Percentiles rank a stretch among this genome's conserved stretches.
Conservation (phyloP, 2,888 invertebrate genomes). For the Urechis unicinctus region DNA sequence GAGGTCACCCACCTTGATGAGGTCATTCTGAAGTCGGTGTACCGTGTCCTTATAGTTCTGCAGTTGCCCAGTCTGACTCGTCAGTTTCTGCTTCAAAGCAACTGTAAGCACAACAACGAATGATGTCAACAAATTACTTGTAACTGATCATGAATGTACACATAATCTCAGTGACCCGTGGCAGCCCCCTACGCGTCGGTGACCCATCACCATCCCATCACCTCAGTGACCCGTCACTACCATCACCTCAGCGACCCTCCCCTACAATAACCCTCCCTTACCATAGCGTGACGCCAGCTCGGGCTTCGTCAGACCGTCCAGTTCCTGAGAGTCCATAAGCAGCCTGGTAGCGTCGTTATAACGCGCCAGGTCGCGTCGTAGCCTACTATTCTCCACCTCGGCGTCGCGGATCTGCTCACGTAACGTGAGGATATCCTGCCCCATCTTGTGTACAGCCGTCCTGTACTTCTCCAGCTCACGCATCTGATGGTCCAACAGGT, state of each 20-base stretch:
- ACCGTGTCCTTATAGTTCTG: slow-evolving; percentile 41
- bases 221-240: no score
- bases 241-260: not conserved
- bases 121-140: not conserved
- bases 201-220: no score
- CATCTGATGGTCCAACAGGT: slow-evolving; percentile 38
- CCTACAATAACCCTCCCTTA: slow-evolving; percentile 13
- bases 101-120: slow-evolving; percentile 25
- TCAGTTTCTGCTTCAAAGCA: slow-evolving; percentile 38
- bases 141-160: no score
- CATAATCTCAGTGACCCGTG: no score
- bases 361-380: slow-evolving; percentile 26
- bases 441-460: slow-evolving; percentile 43
- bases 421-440: slow-evolving; percentile 39
- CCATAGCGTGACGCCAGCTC: slow-evolving; percentile 43
- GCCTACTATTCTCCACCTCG: slow-evolving; percentile 34
- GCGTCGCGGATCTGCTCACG: slow-evolving; percentile 27
- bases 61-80: slow-evolving; percentile 32
- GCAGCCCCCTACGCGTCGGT: no score
- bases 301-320: slow-evolving; percentile 39
- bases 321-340: slow-evolving; percentile 38
- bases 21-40: slow-evolving; percentile 41
- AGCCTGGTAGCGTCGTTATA: slow-evolving; percentile 37
- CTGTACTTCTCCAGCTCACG: slow-evolving; percentile 42
- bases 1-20: slow-evolving; percentile 20